Base-by-base conservation (phyloP, 2,113 vertebrate genomes). In the Delphinus delphis region DNA sequence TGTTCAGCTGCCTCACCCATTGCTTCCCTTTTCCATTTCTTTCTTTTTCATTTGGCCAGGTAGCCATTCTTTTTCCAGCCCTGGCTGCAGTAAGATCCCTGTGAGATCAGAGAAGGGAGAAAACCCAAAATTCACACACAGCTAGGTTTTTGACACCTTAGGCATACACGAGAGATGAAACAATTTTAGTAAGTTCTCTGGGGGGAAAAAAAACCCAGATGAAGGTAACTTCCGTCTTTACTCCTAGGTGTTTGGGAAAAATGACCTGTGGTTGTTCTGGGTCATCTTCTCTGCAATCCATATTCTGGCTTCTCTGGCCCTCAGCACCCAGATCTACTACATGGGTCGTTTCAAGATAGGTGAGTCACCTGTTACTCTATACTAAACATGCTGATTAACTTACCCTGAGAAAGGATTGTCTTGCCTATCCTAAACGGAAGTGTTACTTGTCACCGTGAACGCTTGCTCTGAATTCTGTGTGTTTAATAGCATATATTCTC, bases 321-420 rank as follows among this genome's bases (percentile, higher is more conserved):
- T 99, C 96, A 99, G 99, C 97, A 99, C 98, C 12, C 99, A 99
- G 97, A 99, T 99, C 95, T 99, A 99, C 97, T 99, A 99, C 97
- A 98, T 99, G 99, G 99, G 99, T 11, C 98, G 99, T 84, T 99
- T 99, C 98, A 99, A 99, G 95, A 99, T 99, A 0, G 98, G 99
- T 99, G 88, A 98, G 99, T 97, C 20, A 8, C 67, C 95, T 26
- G 2, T 91, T 62, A 21, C 25, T 65, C 36, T 71, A 2, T 28
- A 41, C 50, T 26, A 47, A 91, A 23, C 38, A 76, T 13, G 5
- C 12, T 3, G 23, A 58, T 80, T 60, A 15, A 79, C 8, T 47
- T 31, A 1, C 31, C 13, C 70, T 26, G 4, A 36, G 47, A 47
- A 83, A 79, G 13, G 31, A 26, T 6, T 60, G 38, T 67, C 63